Evolutionary conservation across 2,888 invertebrate species (phyloP), one percentile per base, ranked within the genome.

Genomic region (Caenorhabditis drosophilae): DNA sequence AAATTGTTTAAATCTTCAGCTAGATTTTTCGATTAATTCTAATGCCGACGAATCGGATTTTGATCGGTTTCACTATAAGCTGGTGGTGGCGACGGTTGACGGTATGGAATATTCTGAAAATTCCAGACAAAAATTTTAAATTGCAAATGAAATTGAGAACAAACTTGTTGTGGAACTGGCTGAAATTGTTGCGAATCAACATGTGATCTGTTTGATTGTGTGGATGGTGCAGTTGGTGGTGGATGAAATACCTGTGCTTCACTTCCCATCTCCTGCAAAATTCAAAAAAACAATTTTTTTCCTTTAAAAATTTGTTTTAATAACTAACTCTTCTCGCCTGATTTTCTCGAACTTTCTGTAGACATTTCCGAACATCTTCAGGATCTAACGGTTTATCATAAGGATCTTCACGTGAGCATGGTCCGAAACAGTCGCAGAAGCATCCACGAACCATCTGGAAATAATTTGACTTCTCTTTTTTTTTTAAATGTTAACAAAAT

Each of bases 391-490:
- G 69, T 40, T 63, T 68, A 36, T 72, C 74, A 48, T 70, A 68
- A 11, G 67, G 57, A 36, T 74, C 74, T 25, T 50, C 44, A n/a
- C 70, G 52, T 4, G 57, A n/a, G 40, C 67, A 54, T 1, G 71
- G 71, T 2, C 75, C 75, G 48, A 75, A 73, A 41, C 73, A 73
- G 47, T 75, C 75, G 53, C 75, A 75, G 59, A 70, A 74, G 47
- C 72, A 71, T 22, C 74, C 73, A 40, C 67, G 66, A 16, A 74
- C 55, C 72, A 74, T 76, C 74, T 75, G 67, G 4, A 67, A 62
- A 60, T 25, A 12, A 20, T n/a, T 26, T 18, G 18, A 38, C 16
- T 36, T 45, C 2, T 35, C 12, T 38, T 12, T 15, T n/a, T n/a
- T n/a, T n/a, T n/a, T n/a, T n/a, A n/a, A n/a, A n/a, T n/a, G n/a